These are phyloP conservation scores for Pholis gunnellus DNA, from an alignment of 2,113 vertebrate genomes.

Conservation along the genomic window DNA sequence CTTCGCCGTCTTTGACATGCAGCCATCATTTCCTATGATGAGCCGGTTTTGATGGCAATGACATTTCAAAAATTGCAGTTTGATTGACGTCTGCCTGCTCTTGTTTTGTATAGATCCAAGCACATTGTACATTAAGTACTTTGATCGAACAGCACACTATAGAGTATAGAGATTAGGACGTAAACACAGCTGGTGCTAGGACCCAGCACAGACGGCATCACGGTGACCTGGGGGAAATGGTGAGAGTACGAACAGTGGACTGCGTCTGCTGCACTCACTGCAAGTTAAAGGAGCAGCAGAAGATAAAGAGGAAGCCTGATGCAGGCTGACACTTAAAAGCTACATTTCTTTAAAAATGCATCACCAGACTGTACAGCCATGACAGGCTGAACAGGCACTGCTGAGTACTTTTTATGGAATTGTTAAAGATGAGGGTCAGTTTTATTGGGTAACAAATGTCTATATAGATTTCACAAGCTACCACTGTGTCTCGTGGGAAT, in stretches of 20 bases:
- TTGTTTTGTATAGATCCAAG: background rate
- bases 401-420: background rate
- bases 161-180: background rate
- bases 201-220: background rate
- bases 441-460: background rate
- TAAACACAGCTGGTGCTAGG: background rate
- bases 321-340: slow-evolving; percentile 2
- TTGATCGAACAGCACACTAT: no score
- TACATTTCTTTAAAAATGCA: background rate
- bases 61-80: background rate
- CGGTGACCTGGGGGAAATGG: background rate
- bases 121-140: no score
- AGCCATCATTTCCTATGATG: no score
- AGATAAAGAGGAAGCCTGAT: background rate
- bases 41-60: no score
- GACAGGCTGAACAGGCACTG: background rate
- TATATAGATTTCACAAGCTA: background rate
- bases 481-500: background rate
- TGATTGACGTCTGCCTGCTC: background rate
- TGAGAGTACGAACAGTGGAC: background rate
- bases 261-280: background rate
- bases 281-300: background rate
- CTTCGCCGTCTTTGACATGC: background rate
- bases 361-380: background rate
- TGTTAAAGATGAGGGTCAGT: slow-evolving; percentile 2